Conservation (phyloP, 2,888 invertebrate species). For the Caenorhabditis sp. region DNA sequence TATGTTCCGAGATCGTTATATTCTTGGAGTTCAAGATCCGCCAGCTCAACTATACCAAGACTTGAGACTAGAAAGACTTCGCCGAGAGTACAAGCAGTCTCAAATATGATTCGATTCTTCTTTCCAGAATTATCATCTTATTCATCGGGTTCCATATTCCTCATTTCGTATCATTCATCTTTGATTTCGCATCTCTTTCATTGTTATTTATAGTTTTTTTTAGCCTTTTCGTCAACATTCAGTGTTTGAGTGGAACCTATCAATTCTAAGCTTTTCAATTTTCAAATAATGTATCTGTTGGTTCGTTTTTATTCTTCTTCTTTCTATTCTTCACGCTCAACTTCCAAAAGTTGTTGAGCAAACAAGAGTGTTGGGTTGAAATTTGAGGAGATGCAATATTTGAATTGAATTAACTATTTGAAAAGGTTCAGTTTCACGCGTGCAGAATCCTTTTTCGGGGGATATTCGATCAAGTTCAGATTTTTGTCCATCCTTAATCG, state of each 20-base stretch:
- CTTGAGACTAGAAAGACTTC: slow-evolving; percentile 70
- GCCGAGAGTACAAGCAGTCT: slow-evolving; percentile 74
- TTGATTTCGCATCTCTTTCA: slow-evolving; percentile 4
- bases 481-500: too few relatives aligned
- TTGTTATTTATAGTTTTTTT: background rate
- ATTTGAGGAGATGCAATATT: too few relatives aligned
- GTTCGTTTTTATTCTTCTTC: background rate
- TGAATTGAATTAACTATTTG: background rate
- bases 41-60: slow-evolving; percentile 72
- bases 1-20: slow-evolving; percentile 75
- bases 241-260: slow-evolving; percentile 25
- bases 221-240: slow-evolving; percentile 21
- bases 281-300: slow-evolving; percentile 34
- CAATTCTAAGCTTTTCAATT: background rate
- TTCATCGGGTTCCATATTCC: background rate
- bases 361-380: slow-evolving; percentile 17
- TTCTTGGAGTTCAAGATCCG: slow-evolving; percentile 71
- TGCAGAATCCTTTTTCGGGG: too few relatives aligned
- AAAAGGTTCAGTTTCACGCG: background rate
- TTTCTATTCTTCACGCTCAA: background rate
- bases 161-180: slow-evolving; percentile 27
- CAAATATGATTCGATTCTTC: slow-evolving; percentile 48
- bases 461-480: too few relatives aligned
- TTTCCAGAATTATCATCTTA: slow-evolving; percentile 6
- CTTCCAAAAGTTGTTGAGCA: slow-evolving; percentile 38